A percentile compares a stretch with the other conserved stretches of the same genome.
Conservation (phyloP, 2,113 vertebrate species). For the Stercorarius parasiticus region DNA sequence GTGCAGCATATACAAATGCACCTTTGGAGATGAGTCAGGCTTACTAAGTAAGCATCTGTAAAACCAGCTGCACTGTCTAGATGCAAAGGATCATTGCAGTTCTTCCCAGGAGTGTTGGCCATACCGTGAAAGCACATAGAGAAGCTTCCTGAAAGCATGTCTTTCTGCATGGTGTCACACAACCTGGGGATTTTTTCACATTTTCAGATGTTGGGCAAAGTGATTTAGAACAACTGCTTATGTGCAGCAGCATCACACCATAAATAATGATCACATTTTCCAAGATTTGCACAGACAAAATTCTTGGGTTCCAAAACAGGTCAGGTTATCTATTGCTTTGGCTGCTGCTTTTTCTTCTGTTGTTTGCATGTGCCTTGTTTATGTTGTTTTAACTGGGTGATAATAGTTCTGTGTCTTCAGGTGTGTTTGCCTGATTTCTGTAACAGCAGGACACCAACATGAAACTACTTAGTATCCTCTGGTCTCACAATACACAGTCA, state of each 20-base stretch:
- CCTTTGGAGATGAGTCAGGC: neutral
- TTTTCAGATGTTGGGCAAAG: neutral
- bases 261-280: neutral
- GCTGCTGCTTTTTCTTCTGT: neutral
- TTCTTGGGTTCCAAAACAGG: neutral
- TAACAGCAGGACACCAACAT: neutral
- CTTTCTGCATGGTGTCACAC: neutral
- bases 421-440: neutral
- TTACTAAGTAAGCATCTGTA: slow-evolving; percentile 4
- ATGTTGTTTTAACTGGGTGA: neutral
- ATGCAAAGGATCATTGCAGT: neutral
- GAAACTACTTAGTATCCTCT: neutral
- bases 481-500: neutral
- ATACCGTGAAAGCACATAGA: neutral
- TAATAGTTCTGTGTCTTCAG: neutral
- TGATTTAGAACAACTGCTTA: neutral
- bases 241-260: accelerated
- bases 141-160: neutral
- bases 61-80: neutral
- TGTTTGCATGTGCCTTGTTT: neutral
- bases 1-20: slow-evolving; percentile 6
- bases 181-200: neutral
- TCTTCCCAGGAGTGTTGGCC: neutral
- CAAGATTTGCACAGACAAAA: neutral
- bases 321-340: neutral